A percentile compares a stretch with the other conserved stretches of the same genome.
These are phyloP conservation scores for Geotrupes spiniger DNA, from an alignment of 2,888 invertebrate species.

Conservation along the genomic window DNA sequence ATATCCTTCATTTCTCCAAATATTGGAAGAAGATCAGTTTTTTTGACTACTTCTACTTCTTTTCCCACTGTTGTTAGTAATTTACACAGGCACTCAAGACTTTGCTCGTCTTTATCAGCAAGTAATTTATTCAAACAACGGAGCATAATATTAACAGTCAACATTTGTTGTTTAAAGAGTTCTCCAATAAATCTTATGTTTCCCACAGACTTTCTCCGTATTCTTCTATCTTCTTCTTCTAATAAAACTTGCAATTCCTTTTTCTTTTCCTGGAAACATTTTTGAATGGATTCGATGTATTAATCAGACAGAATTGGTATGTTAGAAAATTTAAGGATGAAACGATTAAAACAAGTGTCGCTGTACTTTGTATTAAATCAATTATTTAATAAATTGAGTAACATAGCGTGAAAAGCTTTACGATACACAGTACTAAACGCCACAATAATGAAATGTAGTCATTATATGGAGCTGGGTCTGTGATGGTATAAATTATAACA, in stretches of 20 bases:
- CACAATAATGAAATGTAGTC: slow-evolving; percentile 15
- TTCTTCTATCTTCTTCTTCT: slow-evolving; percentile 72
- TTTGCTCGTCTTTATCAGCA: slow-evolving; percentile 79
- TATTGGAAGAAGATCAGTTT: slow-evolving; percentile 55
- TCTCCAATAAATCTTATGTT: slow-evolving; percentile 85
- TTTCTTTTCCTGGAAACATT: slow-evolving; percentile 59
- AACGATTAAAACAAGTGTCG: slow-evolving; percentile 11
- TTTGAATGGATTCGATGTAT: neutral
- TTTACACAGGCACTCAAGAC: slow-evolving; percentile 89
- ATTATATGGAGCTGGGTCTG: too few species aligned
- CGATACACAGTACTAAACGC: slow-evolving; percentile 31
- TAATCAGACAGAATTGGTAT: slow-evolving; percentile 4
- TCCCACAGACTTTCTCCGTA: slow-evolving; percentile 82
- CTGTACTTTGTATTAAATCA: slow-evolving; percentile 19
- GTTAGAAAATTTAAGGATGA: neutral
- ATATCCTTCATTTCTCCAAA: slow-evolving; percentile 71
- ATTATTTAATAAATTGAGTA: slow-evolving; percentile 7
- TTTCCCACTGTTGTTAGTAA: slow-evolving; percentile 88
- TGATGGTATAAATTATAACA: too few species aligned
- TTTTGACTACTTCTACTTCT: slow-evolving; percentile 64
- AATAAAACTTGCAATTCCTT: slow-evolving; percentile 68
- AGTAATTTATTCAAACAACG: slow-evolving; percentile 78
- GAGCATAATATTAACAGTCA: slow-evolving; percentile 84
- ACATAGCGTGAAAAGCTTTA: slow-evolving; percentile 20
- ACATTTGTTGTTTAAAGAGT: slow-evolving; percentile 86